Evolutionary conservation across 2,797 vertebrate genomes (phyloP).

Genomic region (Jordanella pulchra): DNA sequence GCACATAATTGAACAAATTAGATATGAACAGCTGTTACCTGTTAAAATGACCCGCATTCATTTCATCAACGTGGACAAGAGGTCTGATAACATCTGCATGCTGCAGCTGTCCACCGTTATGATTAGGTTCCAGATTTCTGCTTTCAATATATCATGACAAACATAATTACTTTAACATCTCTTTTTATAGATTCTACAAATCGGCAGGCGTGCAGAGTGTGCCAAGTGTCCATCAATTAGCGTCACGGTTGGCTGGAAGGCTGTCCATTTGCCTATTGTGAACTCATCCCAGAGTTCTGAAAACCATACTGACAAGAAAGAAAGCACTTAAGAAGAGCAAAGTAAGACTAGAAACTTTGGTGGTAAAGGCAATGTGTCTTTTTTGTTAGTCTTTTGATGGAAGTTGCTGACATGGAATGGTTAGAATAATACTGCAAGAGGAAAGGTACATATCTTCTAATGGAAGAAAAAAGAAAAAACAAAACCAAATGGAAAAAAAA

Average conservation of each 20-base stretch:
- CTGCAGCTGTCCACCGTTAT: constrained; percentile 80
- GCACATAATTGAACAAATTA: constrained; percentile 83
- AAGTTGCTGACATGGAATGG: constrained; percentile 42
- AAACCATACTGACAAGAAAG: not conserved
- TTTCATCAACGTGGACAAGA: constrained; percentile 80
- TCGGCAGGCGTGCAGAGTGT: constrained; percentile 55
- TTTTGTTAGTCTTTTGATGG: constrained; percentile 9
- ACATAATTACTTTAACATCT: constrained; percentile 83
- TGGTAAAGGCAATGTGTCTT: constrained; percentile 29
- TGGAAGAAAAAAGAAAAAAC: constrained; percentile 11
- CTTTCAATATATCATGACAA: constrained; percentile 81
- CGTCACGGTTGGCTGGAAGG: constrained; percentile 39
- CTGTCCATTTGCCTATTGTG: constrained; percentile 36
- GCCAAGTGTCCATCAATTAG: constrained; percentile 79
- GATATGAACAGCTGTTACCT: constrained; percentile 82
- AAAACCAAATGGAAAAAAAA: not conserved
- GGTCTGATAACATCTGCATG: constrained; percentile 82
- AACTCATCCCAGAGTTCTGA: constrained; percentile 7
- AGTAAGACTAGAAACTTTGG: constrained; percentile 17
- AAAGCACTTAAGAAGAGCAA: constrained; percentile 19
- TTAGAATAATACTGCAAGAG: constrained; percentile 13
- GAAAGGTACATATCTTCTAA: constrained; percentile 26
- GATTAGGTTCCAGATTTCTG: constrained; percentile 73
- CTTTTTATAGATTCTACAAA: constrained; percentile 83
- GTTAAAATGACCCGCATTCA: constrained; percentile 83